Evolutionary conservation across 2,888 invertebrate genomes (phyloP).

Genomic region (Polydrusus pterygomalis): DNA sequence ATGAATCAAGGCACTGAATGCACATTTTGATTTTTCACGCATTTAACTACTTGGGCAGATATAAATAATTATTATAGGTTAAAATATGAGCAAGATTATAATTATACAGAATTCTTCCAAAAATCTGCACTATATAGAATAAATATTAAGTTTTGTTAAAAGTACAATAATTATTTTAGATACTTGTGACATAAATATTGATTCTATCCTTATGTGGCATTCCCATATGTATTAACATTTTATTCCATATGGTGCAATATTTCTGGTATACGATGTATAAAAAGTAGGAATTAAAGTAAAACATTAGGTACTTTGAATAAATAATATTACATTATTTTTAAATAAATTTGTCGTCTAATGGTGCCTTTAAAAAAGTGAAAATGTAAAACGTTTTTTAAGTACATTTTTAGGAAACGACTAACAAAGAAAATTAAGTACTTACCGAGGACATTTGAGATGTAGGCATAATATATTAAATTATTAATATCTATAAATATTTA

Average conservation of each 20-base stretch:
- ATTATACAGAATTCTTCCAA: constrained; percentile 6
- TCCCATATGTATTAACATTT: no score
- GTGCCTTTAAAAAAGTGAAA: constrained; percentile 43
- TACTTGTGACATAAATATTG: no score
- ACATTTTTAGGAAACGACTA: constrained; percentile 32
- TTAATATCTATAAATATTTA: constrained; percentile 54
- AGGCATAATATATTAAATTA: constrained; percentile 45
- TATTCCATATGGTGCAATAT: no score
- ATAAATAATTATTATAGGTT: neutral
- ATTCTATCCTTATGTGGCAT: no score
- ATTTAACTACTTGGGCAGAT: constrained; percentile 10
- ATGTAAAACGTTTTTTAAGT: constrained; percentile 48
- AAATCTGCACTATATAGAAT: neutral
- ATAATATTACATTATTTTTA: constrained; percentile 1
- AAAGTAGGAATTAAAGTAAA: neutral
- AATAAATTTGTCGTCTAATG: neutral
- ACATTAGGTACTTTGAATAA: constrained; percentile 4
- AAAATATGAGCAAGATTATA: constrained; percentile 1
- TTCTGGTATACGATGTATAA: neutral
- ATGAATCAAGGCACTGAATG: constrained; percentile 28
- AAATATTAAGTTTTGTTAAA: neutral
- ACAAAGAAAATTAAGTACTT: constrained; percentile 25
- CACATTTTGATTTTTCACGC: constrained; percentile 20
- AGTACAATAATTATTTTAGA: no score
- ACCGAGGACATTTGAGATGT: constrained; percentile 34